Conservation (phyloP, 2,113 vertebrate genomes). For the Electrona antarctica region DNA sequence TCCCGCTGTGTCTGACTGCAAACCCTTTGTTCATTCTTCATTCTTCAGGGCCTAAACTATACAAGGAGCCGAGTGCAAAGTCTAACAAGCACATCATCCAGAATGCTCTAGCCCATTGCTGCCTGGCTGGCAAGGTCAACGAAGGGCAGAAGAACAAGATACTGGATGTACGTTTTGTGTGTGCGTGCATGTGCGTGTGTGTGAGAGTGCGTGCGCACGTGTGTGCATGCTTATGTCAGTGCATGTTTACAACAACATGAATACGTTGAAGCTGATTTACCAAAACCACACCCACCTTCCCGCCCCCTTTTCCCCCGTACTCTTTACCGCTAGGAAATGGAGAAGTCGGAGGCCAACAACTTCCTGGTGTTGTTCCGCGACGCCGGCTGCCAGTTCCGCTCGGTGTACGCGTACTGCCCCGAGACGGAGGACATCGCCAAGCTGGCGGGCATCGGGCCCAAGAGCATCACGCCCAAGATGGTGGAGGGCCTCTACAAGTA, state of each 20-base stretch:
- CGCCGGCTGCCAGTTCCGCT: constrained; percentile 95
- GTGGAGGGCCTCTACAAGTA: constrained; percentile 96
- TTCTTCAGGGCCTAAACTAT: constrained; percentile 92
- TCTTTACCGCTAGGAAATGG: constrained; percentile 88
- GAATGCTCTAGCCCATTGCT: constrained; percentile 96
- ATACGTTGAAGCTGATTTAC: no score
- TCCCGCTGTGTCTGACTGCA: constrained; percentile 12
- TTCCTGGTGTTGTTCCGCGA: constrained; percentile 97
- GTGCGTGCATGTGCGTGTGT: no score
- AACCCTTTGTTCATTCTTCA: constrained; percentile 27
- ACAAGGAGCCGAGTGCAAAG: constrained; percentile 97
- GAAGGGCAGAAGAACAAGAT: constrained; percentile 98
- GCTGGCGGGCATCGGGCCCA: constrained; percentile 93
- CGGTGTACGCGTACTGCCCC: constrained; percentile 92
- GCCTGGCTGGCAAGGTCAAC: constrained; percentile 96
- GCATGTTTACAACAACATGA: no score
- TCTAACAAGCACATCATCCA: constrained; percentile 99
- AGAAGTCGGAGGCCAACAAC: constrained; percentile 95
- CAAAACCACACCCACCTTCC: background rate
- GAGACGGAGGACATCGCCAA: constrained; percentile 94
- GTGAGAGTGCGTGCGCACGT: no score
- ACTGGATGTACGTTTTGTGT: constrained; percentile 86
- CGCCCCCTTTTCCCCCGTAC: background rate
- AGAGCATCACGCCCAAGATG: constrained; percentile 92
- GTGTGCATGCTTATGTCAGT: no score